phyloP scores from a whole-genome alignment of 2,888 invertebrate genomes.

The Sinopyrophorus schimmeli region DNA sequence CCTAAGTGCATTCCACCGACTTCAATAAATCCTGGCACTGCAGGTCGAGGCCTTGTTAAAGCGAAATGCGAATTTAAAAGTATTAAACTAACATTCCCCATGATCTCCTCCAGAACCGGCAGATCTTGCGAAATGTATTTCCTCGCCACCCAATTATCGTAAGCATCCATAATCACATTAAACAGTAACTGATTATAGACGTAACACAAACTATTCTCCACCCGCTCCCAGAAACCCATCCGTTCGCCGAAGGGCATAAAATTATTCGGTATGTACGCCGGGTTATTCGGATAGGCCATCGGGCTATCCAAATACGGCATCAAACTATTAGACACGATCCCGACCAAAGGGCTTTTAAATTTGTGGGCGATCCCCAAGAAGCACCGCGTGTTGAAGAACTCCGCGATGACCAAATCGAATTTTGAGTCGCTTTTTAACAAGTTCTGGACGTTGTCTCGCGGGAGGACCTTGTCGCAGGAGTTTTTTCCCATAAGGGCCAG shows the following conservation, averaged over 20 bases:
- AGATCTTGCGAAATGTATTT: slow-evolving; percentile 54
- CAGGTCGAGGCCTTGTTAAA: slow-evolving; percentile 53
- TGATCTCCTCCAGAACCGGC: slow-evolving; percentile 56
- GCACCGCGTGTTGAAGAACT: slow-evolving; percentile 73
- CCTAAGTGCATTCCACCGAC: slow-evolving; percentile 60
- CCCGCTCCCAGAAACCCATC: slow-evolving; percentile 49
- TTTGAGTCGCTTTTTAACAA: slow-evolving; percentile 51
- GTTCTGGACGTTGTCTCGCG: neutral
- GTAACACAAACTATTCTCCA: slow-evolving; percentile 53
- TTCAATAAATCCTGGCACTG: slow-evolving; percentile 57
- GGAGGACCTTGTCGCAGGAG: neutral
- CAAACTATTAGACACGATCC: slow-evolving; percentile 58
- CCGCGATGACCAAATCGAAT: slow-evolving; percentile 68
- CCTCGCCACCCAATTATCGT: slow-evolving; percentile 22
- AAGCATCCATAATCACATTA: slow-evolving; percentile 28
- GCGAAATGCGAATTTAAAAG: slow-evolving; percentile 57
- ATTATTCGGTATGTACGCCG: slow-evolving; percentile 57
- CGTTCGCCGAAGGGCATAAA: slow-evolving; percentile 50
- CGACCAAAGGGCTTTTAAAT: slow-evolving; percentile 61
- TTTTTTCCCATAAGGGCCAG: slow-evolving; percentile 8
- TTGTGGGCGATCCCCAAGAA: slow-evolving; percentile 64
- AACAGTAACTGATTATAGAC: slow-evolving; percentile 22
- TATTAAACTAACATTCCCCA: slow-evolving; percentile 53
- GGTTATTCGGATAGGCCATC: slow-evolving; percentile 58
- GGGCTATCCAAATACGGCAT: slow-evolving; percentile 57